phyloP scores from a whole-genome alignment of 37 sponge, comb jelly and placozoan species.

The Corticium candelabrum region DNA sequence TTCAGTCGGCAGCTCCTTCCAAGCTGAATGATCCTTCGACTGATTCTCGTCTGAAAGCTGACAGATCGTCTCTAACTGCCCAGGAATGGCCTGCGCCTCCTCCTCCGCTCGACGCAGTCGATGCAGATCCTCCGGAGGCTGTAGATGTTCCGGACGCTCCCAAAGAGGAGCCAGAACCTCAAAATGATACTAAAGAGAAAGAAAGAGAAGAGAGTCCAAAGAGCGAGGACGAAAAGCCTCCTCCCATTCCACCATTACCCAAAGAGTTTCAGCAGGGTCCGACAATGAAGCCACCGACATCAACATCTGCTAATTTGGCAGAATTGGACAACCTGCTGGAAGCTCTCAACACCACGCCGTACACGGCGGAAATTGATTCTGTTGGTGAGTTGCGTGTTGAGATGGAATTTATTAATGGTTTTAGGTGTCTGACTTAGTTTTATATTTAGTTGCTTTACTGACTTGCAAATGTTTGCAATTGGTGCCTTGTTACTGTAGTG shows the following conservation, averaged over 20 bases:
- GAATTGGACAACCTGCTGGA: slow-evolving; percentile 36
- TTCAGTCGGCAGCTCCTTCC: background rate
- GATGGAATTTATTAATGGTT: too few species aligned
- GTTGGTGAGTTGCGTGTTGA: too few species aligned
- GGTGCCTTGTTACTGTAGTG: too few species aligned
- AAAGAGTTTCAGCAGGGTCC: background rate
- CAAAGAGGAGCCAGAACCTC: background rate
- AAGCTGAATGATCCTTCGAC: background rate
- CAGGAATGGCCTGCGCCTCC: slow-evolving; percentile 1
- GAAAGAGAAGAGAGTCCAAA: background rate
- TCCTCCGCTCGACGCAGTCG: background rate
- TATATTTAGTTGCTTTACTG: too few species aligned
- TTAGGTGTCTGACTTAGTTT: too few species aligned
- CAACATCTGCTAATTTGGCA: slow-evolving; percentile 19
- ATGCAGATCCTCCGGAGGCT: background rate
- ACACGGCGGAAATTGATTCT: background rate
- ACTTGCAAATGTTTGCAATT: too few species aligned
- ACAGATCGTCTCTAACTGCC: background rate
- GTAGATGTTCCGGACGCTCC: background rate
- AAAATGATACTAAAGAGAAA: too few species aligned
- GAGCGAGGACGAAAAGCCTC: background rate
- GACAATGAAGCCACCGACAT: background rate
- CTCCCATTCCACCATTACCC: background rate
- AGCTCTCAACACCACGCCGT: background rate
- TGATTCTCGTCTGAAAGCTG: background rate